A percentile compares a stretch with the other conserved stretches of the same genome.
These are phyloP conservation scores for Phylloscopus trochiloides DNA, from an alignment of 2,113 vertebrate genomes.

Conservation along the genomic window DNA sequence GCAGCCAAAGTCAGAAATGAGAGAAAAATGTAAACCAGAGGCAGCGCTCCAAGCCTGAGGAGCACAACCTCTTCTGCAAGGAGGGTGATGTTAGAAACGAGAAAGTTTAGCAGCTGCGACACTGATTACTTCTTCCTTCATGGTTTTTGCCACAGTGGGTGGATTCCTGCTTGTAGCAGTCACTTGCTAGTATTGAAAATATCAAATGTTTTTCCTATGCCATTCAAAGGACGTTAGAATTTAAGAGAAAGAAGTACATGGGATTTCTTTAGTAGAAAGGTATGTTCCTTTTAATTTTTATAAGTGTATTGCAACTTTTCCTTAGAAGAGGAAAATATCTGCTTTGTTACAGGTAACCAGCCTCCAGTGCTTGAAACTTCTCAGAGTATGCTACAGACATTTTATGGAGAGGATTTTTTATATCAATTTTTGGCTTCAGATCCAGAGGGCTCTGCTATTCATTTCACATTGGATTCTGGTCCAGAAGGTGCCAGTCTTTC, in stretches of 20 bases:
- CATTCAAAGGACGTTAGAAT: background rate
- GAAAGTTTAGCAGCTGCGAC: background rate
- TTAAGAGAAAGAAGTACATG: background rate
- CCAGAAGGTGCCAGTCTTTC: constrained; percentile 81
- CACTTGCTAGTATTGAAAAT: background rate
- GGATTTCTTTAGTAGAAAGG: background rate
- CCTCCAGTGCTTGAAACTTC: constrained; percentile 77
- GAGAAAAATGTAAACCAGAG: background rate
- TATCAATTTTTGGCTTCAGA: constrained; percentile 85
- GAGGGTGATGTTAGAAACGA: background rate
- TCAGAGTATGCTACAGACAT: constrained; percentile 72
- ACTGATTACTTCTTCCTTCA: background rate
- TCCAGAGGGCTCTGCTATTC: constrained; percentile 82
- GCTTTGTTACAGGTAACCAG: constrained; percentile 79
- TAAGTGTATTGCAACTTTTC: background rate
- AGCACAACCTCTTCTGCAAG: background rate
- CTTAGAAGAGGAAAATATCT: constrained; percentile 4
- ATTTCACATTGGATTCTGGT: constrained; percentile 79
- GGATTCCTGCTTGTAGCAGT: background rate
- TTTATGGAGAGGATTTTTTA: constrained; percentile 82
- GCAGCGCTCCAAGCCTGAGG: background rate
- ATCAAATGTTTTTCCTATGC: background rate
- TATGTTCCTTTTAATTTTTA: background rate
- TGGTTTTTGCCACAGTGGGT: background rate
- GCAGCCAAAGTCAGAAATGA: background rate